Percentiles rank a stretch among this genome's conserved stretches.
These are phyloP conservation scores for Coecobrya sp. DNA, from an alignment of 2,888 invertebrate species.

Conservation along the genomic window DNA sequence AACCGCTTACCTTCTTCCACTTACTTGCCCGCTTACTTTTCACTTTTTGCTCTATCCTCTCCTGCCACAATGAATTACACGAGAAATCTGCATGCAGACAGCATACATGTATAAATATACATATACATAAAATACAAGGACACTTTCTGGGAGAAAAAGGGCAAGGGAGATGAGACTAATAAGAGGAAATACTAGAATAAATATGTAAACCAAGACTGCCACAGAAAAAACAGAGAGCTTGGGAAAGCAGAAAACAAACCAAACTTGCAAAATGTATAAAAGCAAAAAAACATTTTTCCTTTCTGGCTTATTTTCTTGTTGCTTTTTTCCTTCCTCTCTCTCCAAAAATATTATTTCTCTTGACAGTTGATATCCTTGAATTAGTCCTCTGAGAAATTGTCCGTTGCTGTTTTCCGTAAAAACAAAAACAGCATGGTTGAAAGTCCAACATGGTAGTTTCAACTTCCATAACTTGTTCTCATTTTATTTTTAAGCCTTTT, in stretches of 20 bases:
- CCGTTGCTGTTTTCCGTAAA: not conserved
- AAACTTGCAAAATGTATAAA: constrained; percentile 16
- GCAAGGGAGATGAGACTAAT: not conserved
- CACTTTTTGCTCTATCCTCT: constrained; percentile 1
- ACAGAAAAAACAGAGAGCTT: not conserved
- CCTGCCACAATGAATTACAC: constrained; percentile 55
- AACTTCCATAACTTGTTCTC: constrained; percentile 27
- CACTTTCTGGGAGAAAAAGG: not conserved
- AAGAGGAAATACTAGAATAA: not conserved
- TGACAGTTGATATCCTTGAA: constrained; percentile 71
- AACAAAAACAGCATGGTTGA: not conserved
- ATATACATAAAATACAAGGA: constrained; percentile 20
- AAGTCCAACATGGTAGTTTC: not conserved
- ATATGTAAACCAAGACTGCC: constrained; percentile 19
- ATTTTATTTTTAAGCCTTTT: constrained; percentile 51
- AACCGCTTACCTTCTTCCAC: constrained; percentile 30
- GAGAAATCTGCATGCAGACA: too few relatives aligned
- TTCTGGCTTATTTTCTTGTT: constrained; percentile 11
- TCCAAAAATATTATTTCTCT: constrained; percentile 47
- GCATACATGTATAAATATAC: too few relatives aligned
- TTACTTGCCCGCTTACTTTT: not conserved
- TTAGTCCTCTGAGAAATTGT: constrained; percentile 66
- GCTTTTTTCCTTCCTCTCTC: not conserved
- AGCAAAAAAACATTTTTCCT: constrained; percentile 10
- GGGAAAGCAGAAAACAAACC: not conserved